Percentiles rank a stretch among this genome's conserved stretches.
These are phyloP conservation scores for Zingel zingel DNA, from an alignment of 2,113 vertebrate genomes.

Conservation along the genomic window DNA sequence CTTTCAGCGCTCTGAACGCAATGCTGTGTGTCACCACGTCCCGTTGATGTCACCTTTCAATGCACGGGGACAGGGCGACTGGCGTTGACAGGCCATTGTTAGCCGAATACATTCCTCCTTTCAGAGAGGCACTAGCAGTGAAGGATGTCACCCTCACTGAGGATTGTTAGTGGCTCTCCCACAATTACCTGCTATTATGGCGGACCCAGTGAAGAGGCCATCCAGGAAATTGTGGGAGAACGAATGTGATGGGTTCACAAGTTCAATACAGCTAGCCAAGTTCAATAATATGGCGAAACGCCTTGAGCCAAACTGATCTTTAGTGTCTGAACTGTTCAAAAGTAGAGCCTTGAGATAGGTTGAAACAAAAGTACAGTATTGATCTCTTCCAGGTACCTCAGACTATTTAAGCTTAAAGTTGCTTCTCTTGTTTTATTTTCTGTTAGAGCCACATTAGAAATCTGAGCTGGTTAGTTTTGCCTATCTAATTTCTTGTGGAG, in stretches of 20 bases:
- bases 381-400: slow-evolving; percentile 16
- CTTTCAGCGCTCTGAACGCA: slow-evolving; percentile 16
- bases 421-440: neutral
- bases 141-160: slow-evolving; percentile 61
- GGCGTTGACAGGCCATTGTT: slow-evolving; percentile 70
- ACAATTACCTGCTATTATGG: slow-evolving; percentile 72
- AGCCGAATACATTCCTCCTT: slow-evolving; percentile 49
- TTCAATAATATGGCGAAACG: slow-evolving; percentile 40
- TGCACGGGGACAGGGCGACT: slow-evolving; percentile 12
- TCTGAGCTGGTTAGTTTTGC: neutral
- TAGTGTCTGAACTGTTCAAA: slow-evolving; percentile 20
- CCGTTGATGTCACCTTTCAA: slow-evolving; percentile 53
- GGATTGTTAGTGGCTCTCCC: slow-evolving; percentile 53
- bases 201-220: slow-evolving; percentile 46
- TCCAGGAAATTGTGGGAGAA: slow-evolving; percentile 62
- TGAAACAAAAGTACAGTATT: neutral
- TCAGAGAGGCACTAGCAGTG: slow-evolving; percentile 44
- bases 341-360: slow-evolving; percentile 11
- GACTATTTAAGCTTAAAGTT: slow-evolving; percentile 24
- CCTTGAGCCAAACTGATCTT: slow-evolving; percentile 19
- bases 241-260: slow-evolving; percentile 61
- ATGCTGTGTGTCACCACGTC: slow-evolving; percentile 48
- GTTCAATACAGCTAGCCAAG: slow-evolving; percentile 58
- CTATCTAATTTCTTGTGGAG: neutral
- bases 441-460: neutral